These are phyloP conservation scores for Dermochelys coriacea DNA, from an alignment of 2,797 vertebrate species.

Conservation along the genomic window DNA sequence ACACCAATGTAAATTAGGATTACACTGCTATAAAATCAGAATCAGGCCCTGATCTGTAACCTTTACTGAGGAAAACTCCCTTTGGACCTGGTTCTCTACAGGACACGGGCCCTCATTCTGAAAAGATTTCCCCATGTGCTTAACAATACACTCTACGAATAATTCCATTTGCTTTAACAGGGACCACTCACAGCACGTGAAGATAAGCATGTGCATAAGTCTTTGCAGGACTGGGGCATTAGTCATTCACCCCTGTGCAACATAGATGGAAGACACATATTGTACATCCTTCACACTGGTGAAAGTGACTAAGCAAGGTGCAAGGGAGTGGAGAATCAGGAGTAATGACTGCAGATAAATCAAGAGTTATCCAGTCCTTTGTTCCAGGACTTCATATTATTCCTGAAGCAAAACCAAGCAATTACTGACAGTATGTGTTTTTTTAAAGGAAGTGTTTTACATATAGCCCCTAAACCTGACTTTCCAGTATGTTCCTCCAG, in stretches of 20 bases:
- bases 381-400: neutral
- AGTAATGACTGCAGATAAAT: neutral
- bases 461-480: neutral
- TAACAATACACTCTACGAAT: accelerated
- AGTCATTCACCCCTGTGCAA: neutral
- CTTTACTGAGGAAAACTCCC: neutral
- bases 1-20: neutral
- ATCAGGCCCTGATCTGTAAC: neutral
- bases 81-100: neutral
- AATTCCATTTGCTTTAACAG: neutral
- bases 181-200: neutral
- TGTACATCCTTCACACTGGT: neutral
- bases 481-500: neutral
- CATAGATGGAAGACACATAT: neutral
- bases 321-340: neutral
- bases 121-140: neutral
- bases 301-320: neutral
- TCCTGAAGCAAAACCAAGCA: neutral
- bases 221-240: neutral
- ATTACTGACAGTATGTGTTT: neutral
- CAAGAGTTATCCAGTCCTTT: neutral
- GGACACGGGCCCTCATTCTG: neutral
- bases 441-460: neutral
- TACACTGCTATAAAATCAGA: neutral
- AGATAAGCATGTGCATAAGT: neutral